These are phyloP conservation scores for Fragum sueziense DNA, from an alignment of 2,888 invertebrate species.

Conservation along the genomic window DNA sequence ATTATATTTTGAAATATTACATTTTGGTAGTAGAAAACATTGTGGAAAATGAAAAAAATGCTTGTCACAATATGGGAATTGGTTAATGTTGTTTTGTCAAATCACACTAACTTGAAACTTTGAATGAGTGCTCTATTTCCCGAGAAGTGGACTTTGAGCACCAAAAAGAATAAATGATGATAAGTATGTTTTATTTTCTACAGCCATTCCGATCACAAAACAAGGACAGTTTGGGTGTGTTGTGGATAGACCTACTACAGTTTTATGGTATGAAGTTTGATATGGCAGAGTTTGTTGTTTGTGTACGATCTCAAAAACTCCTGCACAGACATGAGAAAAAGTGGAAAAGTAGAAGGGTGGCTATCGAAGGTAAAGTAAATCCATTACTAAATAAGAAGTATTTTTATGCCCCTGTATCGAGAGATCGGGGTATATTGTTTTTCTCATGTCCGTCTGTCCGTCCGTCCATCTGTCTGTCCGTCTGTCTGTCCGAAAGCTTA, in stretches of 20 bases:
- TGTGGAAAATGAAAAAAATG: background rate
- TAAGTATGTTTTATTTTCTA: background rate
- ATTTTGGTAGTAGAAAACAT: background rate
- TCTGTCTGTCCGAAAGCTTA: too few relatives aligned
- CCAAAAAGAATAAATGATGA: too few relatives aligned
- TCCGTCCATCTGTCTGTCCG: too few relatives aligned
- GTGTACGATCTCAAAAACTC: slow-evolving; percentile 81
- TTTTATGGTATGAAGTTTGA: slow-evolving; percentile 84
- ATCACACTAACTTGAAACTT: too few relatives aligned
- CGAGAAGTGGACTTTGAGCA: too few relatives aligned
- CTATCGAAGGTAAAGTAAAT: slow-evolving; percentile 85
- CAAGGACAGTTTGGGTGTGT: slow-evolving; percentile 80
- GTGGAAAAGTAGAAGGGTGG: slow-evolving; percentile 84
- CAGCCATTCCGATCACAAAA: slow-evolving; percentile 78
- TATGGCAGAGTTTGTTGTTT: slow-evolving; percentile 83
- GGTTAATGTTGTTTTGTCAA: background rate
- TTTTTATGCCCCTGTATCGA: too few relatives aligned
- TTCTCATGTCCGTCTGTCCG: too few relatives aligned
- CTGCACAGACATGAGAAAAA: slow-evolving; percentile 84
- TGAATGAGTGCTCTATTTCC: too few relatives aligned
- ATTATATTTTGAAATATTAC: background rate
- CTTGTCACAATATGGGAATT: background rate
- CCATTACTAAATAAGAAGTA: too few relatives aligned
- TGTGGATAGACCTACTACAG: slow-evolving; percentile 84
- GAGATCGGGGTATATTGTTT: too few relatives aligned